Conservation (phyloP, 1,140 invertebrate species). For the Araneus ventricosus region DNA sequence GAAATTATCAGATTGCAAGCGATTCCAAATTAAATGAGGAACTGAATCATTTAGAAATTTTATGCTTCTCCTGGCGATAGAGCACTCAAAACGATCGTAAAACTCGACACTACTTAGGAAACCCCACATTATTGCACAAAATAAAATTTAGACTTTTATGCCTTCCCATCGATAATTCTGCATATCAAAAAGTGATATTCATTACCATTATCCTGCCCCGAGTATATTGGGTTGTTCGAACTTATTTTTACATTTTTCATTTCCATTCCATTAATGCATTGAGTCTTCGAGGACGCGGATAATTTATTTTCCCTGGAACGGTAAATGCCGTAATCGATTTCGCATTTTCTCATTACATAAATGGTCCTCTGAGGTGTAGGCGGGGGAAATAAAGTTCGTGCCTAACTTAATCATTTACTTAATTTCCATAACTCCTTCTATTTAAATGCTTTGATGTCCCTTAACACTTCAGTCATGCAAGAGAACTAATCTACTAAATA, state of each 20-base stretch:
- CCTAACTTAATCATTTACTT: slow-evolving; percentile 58
- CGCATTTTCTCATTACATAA: slow-evolving; percentile 53
- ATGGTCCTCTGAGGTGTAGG: slow-evolving; percentile 24
- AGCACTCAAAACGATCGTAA: background rate
- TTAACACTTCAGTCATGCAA: slow-evolving; percentile 17
- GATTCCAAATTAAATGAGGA: background rate
- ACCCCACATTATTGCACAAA: background rate
- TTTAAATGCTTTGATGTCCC: slow-evolving; percentile 45
- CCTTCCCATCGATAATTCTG: background rate
- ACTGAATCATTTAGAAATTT: background rate
- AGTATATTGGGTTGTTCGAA: slow-evolving; percentile 3
- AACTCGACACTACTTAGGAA: background rate
- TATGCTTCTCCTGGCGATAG: background rate
- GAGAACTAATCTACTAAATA: slow-evolving; percentile 23
- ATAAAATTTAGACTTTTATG: background rate
- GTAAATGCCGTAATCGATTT: slow-evolving; percentile 34
- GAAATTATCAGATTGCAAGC: background rate
- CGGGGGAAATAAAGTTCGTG: slow-evolving; percentile 42
- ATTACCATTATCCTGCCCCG: background rate
- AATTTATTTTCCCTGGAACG: slow-evolving; percentile 20
- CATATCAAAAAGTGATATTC: slow-evolving; percentile 9
- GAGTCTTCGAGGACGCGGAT: background rate
- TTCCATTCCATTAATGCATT: background rate
- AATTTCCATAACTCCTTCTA: slow-evolving; percentile 63
- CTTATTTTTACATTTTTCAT: slow-evolving; percentile 4